Evolutionary conservation across 2,888 invertebrate species (phyloP), one percentile per base, ranked within the genome.

Genomic region (Cloeon dipterum): DNA sequence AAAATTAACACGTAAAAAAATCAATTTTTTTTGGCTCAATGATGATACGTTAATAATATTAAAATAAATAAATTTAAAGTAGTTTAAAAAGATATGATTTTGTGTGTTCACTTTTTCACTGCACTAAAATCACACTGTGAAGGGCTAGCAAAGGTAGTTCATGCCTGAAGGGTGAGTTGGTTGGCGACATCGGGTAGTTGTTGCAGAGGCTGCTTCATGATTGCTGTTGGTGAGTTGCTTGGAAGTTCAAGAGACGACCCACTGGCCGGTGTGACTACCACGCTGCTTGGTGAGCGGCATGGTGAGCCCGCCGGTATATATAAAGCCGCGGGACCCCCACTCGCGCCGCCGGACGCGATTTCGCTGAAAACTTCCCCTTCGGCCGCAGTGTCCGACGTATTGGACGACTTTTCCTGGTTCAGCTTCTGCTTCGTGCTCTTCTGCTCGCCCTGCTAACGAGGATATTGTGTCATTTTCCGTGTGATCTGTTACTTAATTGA

Each of bases 61-160:
- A n/a, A n/a, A n/a, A n/a, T n/a, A n/a, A n/a, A n/a, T n/a, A n/a
- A n/a, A n/a, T n/a, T n/a, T n/a, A n/a, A n/a, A n/a, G n/a, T n/a
- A n/a, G n/a, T n/a, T n/a, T n/a, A n/a, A n/a, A n/a, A n/a, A n/a
- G n/a, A n/a, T n/a, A n/a, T n/a, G n/a, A n/a, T n/a, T n/a, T n/a
- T n/a, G n/a, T n/a, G n/a, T n/a, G n/a, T n/a, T n/a, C n/a, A n/a
- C n/a, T n/a, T n/a, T n/a, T n/a, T n/a, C n/a, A n/a, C n/a, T n/a
- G n/a, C n/a, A n/a, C n/a, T n/a, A n/a, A n/a, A n/a, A n/a, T n/a
- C n/a, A n/a, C n/a, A n/a, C n/a, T n/a, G n/a, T n/a, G n/a, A n/a
- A n/a, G n/a, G n/a, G n/a, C n/a, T 81, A 59, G 83, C 83, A 53
- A 83, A 82, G 49, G 83, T 83, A 50, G 81, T 74, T 40, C 81